phyloP scores from a whole-genome alignment of 2,113 vertebrate species.

The Strix aluco region DNA sequence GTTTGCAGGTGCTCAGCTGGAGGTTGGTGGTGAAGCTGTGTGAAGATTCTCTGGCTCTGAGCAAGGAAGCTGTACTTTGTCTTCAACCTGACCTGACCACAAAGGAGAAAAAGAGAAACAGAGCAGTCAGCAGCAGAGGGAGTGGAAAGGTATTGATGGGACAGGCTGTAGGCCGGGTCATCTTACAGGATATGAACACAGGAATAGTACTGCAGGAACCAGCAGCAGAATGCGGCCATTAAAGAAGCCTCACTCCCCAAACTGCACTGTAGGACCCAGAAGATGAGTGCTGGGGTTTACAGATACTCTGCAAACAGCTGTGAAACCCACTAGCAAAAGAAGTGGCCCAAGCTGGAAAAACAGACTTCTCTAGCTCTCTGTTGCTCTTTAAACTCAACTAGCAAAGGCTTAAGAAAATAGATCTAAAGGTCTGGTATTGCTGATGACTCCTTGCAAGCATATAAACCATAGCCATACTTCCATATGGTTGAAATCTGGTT shows the following conservation, averaged over 20 bases:
- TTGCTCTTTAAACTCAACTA: background rate
- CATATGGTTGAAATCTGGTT: background rate
- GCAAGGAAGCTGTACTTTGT: background rate
- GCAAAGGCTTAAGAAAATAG: background rate
- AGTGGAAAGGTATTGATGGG: background rate
- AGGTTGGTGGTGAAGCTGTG: background rate
- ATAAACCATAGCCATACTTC: background rate
- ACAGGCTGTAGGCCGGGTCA: background rate
- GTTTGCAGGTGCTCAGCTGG: background rate
- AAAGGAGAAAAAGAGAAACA: background rate
- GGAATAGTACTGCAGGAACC: background rate
- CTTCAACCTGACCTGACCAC: background rate
- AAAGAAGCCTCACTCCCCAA: background rate
- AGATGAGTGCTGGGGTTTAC: background rate
- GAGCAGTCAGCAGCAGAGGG: background rate
- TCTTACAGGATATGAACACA: background rate
- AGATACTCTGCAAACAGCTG: background rate
- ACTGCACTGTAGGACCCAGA: background rate
- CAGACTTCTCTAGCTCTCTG: background rate
- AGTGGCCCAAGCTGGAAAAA: background rate
- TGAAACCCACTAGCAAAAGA: background rate
- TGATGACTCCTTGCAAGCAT: background rate
- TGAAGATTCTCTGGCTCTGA: background rate
- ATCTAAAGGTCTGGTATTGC: background rate
- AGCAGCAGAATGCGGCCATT: background rate